Evolutionary conservation across 2,888 invertebrate genomes (phyloP).

Genomic region (Ceraclea dissimilis): DNA sequence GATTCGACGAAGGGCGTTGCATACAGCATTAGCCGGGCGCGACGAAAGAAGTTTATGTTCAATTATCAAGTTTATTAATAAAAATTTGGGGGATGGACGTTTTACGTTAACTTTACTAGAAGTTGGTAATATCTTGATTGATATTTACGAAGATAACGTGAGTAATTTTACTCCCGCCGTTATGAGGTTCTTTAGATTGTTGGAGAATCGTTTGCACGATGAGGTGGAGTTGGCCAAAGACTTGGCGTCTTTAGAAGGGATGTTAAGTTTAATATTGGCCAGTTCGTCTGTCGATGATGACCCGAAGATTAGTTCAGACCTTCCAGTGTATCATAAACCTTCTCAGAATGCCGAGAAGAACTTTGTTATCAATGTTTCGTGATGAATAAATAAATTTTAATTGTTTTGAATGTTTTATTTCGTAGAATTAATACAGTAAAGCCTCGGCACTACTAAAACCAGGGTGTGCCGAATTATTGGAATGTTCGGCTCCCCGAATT

Average conservation of each 20-base stretch:
- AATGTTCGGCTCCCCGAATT: no score
- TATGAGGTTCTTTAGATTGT: slow-evolving; percentile 50
- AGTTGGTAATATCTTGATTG: slow-evolving; percentile 66
- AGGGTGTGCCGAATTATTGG: no score
- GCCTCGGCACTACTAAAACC: no score
- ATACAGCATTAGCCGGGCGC: slow-evolving; percentile 66
- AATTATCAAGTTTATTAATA: slow-evolving; percentile 70
- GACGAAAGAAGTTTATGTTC: slow-evolving; percentile 56
- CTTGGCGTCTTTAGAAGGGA: slow-evolving; percentile 60
- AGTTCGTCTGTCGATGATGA: slow-evolving; percentile 48
- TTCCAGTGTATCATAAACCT: slow-evolving; percentile 33
- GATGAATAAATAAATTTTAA: not conserved
- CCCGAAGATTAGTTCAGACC: slow-evolving; percentile 33
- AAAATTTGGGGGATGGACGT: slow-evolving; percentile 62
- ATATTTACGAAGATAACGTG: slow-evolving; percentile 63
- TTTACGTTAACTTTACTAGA: slow-evolving; percentile 69
- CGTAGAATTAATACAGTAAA: no score
- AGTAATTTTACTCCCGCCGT: slow-evolving; percentile 55
- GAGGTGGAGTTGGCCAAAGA: slow-evolving; percentile 62
- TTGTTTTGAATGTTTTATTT: no score
- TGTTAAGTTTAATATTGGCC: slow-evolving; percentile 57
- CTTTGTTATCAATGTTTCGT: slow-evolving; percentile 49
- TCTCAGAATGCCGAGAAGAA: slow-evolving; percentile 47
- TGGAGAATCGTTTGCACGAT: slow-evolving; percentile 54
- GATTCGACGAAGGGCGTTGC: slow-evolving; percentile 71